Evolutionary conservation across 2,113 vertebrate genomes (phyloP), one percentile per base, ranked within the genome.

Genomic region (Dicentrarchus labrax): DNA sequence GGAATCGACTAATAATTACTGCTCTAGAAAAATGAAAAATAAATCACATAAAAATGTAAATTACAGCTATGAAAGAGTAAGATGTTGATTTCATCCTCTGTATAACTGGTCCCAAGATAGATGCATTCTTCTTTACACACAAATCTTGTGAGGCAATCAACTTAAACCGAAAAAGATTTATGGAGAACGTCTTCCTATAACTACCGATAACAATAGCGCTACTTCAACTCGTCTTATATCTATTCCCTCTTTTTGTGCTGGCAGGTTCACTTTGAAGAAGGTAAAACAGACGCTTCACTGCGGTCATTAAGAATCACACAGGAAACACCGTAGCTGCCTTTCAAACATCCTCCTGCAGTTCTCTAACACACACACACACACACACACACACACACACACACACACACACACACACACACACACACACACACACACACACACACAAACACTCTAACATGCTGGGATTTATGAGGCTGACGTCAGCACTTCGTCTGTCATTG

Each of bases 401-500:
- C 30, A 64, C 66, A 22, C 12, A 68, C 76, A 48, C 6, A 48
- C 24, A 71, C 48, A 72, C 30, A 59, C 66, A 36, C 9, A 62
- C 76, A 54, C 6, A 48, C 24, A 71, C 48, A 41, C 39, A 4
- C 39, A 72, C 30, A 69, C 71, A 68, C 76, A 48, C 6, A 48
- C n/a, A 67, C 48, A 38, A 30, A 13, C 47, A 72, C 30, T 64
- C 71, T 22, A 17, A 56, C 6, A 50, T 19, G 68, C 43, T 38
- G 61, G 11, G 56, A 60, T 78, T 48, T 22, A 67, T 53, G 61
- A 22, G 54, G 21, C 64, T 66, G 45, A 78, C 19, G n/a, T 50
- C 86, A 88, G 88, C 85, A 79, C 22, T 88, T 86, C 80, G 76
- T 80, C 70, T 77, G 67, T 81, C 73, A 74, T 75, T 86, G 86